Evolutionary conservation across 2,797 vertebrate species (phyloP).

Genomic region (Microctenopoma lineatum): DNA sequence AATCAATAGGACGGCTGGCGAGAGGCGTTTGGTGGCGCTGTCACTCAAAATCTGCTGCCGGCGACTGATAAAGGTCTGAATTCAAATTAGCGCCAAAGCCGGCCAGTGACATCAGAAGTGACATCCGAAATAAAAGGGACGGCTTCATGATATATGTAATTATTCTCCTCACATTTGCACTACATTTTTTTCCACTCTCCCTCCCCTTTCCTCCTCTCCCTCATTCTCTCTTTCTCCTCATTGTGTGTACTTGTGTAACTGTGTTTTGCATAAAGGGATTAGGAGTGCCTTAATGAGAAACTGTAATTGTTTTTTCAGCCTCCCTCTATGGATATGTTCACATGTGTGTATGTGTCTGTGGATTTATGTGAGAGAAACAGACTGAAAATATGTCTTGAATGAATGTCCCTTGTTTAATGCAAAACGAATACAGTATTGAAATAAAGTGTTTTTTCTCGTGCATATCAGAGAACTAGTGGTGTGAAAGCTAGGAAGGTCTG

Average conservation of each 20-base stretch:
- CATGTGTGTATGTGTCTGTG: conserved; percentile 60
- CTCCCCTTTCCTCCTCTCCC: conserved; percentile 72
- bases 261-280: conserved; percentile 99
- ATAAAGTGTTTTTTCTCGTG: conserved; percentile 56
- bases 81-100: conserved; percentile 99
- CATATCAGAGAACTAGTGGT: conserved; percentile 69
- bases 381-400: conserved; percentile 69
- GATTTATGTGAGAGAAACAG: conserved; percentile 56
- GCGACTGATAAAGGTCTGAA: conserved; percentile 99
- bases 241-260: conserved; percentile 99
- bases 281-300: conserved; percentile 99
- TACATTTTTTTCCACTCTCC: conserved; percentile 71
- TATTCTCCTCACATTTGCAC: conserved; percentile 96
- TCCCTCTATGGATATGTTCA: conserved; percentile 78
- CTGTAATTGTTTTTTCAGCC: conserved; percentile 92
- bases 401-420: conserved; percentile 71
- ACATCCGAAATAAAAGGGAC: conserved; percentile 99
- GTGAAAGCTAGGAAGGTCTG: conserved; percentile 60
- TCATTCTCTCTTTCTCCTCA: conserved; percentile 86
- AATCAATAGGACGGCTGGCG: conserved; percentile 99
- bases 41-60: conserved; percentile 99
- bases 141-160: conserved; percentile 99
- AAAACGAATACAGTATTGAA: conserved; percentile 74
- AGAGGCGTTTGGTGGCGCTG: conserved; percentile 98
- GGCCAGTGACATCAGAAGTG: conserved; percentile 99